Percentiles rank a stretch among this genome's conserved stretches.
phyloP scores from a whole-genome alignment of 2,888 invertebrate genomes.

The Steinernema scapterisci region DNA sequence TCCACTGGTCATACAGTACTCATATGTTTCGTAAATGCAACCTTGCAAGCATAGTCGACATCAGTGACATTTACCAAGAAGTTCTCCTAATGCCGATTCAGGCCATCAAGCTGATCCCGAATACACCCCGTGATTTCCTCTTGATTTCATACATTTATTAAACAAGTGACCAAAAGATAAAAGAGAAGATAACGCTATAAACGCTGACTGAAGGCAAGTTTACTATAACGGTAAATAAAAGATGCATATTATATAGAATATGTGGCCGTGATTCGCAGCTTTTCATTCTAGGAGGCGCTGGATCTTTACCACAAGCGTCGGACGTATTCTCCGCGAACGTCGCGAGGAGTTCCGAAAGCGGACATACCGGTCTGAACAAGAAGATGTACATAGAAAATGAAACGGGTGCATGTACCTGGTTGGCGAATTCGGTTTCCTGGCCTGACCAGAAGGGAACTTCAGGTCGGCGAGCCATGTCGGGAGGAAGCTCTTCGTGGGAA shows the following conservation, averaged over 20 bases:
- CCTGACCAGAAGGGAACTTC: slow-evolving; percentile 68
- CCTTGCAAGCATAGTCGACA: background rate
- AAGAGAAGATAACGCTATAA: slow-evolving; percentile 1
- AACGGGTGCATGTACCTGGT: slow-evolving; percentile 49
- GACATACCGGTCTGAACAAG: slow-evolving; percentile 65
- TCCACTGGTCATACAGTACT: too few species aligned
- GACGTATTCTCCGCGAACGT: slow-evolving; percentile 65
- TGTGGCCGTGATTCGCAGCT: slow-evolving; percentile 24
- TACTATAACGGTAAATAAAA: slow-evolving; percentile 18
- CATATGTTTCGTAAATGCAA: too few species aligned
- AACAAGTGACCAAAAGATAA: slow-evolving; percentile 15
- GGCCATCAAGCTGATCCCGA: too few species aligned
- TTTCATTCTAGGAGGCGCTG: background rate
- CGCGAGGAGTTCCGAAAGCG: slow-evolving; percentile 67
- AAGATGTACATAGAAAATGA: background rate
- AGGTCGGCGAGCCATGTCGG: slow-evolving; percentile 65
- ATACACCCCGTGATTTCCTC: too few species aligned
- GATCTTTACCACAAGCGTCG: slow-evolving; percentile 59
- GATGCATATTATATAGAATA: slow-evolving; percentile 7
- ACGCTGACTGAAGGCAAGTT: slow-evolving; percentile 14
- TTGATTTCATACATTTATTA: slow-evolving; percentile 32
- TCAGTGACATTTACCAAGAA: too few species aligned
- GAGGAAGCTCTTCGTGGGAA: slow-evolving; percentile 66
- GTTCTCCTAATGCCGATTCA: too few species aligned
- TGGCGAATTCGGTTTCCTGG: slow-evolving; percentile 65